Percentiles rank a stretch among this genome's conserved stretches.
Evolutionary conservation across 1,140 invertebrate genomes (phyloP).

Genomic region (Drosophila grimshawi): DNA sequence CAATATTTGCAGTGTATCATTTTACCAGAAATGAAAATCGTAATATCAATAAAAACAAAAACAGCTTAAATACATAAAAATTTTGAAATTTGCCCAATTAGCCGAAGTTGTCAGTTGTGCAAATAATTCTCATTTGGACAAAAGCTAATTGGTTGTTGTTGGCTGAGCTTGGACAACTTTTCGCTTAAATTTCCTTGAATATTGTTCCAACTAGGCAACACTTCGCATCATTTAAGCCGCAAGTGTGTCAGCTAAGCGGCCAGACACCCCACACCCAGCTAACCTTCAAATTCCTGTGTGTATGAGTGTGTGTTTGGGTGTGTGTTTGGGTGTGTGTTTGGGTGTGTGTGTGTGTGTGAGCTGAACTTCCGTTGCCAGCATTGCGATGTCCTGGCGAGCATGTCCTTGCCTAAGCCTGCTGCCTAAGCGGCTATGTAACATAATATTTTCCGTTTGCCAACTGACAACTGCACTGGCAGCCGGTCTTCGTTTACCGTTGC

Average conservation of each 20-base stretch:
- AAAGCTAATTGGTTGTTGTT: neutral
- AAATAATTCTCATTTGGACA: neutral
- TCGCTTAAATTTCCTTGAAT: too few relatives aligned
- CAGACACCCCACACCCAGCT: slow-evolving; percentile 18
- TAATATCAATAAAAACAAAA: too few relatives aligned
- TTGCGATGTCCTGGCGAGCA: slow-evolving; percentile 39
- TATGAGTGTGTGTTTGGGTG: neutral
- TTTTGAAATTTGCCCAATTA: too few relatives aligned
- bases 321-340: neutral
- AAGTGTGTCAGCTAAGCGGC: slow-evolving; percentile 24
- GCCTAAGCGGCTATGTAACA: slow-evolving; percentile 48
- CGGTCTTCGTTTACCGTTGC: slow-evolving; percentile 30
- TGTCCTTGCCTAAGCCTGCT: slow-evolving; percentile 30
- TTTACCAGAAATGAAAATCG: too few relatives aligned
- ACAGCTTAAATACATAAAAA: too few relatives aligned
- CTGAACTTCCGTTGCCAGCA: slow-evolving; percentile 47
- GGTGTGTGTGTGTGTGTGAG: slow-evolving; percentile 9
- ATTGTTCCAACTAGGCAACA: slow-evolving; percentile 26
- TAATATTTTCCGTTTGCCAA: slow-evolving; percentile 71
- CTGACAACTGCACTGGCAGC: slow-evolving; percentile 37
- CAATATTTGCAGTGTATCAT: too few relatives aligned
- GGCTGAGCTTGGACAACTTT: neutral
- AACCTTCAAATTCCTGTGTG: slow-evolving; percentile 41
- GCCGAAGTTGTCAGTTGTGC: too few relatives aligned
- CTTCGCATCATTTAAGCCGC: slow-evolving; percentile 31